Conservation (phyloP, 2,888 invertebrate species). For the Drosophila tripunctata region DNA sequence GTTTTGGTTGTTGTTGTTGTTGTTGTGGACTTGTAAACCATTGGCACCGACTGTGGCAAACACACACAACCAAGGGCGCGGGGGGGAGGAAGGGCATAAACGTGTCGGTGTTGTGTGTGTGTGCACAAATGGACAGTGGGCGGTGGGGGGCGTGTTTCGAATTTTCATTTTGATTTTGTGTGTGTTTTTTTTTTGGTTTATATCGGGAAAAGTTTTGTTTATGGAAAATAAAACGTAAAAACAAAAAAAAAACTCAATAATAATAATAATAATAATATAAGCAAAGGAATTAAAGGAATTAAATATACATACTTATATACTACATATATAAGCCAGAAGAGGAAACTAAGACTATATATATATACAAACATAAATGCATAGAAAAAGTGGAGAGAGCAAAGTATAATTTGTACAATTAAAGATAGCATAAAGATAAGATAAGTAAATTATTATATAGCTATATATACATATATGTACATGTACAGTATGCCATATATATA, state of each 20-base stretch:
- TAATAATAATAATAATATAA: conserved; percentile 52
- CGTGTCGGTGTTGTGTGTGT: conserved; percentile 28
- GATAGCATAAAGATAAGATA: conserved; percentile 15
- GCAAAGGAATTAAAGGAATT: conserved; percentile 39
- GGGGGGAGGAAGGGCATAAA: background rate
- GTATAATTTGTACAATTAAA: background rate
- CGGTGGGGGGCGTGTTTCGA: conserved; percentile 14
- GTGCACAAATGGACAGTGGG: conserved; percentile 5
- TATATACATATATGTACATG: too few species aligned
- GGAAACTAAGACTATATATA: conserved; percentile 16
- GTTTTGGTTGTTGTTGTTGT: too few species aligned
- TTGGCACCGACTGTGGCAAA: conserved; percentile 87
- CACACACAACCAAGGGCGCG: conserved; percentile 62
- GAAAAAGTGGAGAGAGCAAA: background rate
- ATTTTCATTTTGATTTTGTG: conserved; percentile 27
- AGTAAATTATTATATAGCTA: too few species aligned
- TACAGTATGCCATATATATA: too few species aligned
- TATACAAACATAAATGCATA: background rate
- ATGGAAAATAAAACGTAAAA: conserved; percentile 59
- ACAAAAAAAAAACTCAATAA: conserved; percentile 17
- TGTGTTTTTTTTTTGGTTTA: conserved; percentile 40
- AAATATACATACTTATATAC: conserved; percentile 43
- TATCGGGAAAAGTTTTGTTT: conserved; percentile 47
- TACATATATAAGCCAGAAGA: conserved; percentile 18
- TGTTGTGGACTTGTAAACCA: conserved; percentile 83